Evolutionary conservation across 2,113 vertebrate species (phyloP), one percentile per base, ranked within the genome.

Genomic region (Phylloscopus trochiloides): DNA sequence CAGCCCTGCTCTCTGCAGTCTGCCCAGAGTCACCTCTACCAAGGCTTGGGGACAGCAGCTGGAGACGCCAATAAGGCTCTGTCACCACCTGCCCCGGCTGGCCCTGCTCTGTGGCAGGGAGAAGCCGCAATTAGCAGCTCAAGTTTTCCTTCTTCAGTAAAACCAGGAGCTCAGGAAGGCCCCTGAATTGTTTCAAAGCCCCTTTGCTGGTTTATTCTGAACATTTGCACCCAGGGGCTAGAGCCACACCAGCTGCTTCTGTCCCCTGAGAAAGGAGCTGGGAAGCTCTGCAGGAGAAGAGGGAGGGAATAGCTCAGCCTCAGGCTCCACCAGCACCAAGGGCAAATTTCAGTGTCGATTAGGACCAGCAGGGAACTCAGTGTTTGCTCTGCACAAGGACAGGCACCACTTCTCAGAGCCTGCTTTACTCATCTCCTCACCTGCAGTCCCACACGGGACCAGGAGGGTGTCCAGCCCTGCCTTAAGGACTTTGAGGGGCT

Each of bases 11-110:
- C 32, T 55, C 58, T 29, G 14, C 85, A 81, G 36, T 48, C 51
- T 65, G 55, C 51, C 6, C 1, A 7, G 28, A 40, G 82, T 94
- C 93, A 88, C 92, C 87, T 91, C 94, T 57, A 52, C 78, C 58
- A 14, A 40, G 29, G 63, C 43, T 6, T 62, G 42, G 91, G 75
- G 71, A 84, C 38, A 24, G 78, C 92, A 96, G 89, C 91, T 96
- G 91, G 68, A 84, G 95, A 36, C 1, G 43, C 79, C 94, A 89
- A 86, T 63, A 78, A 86, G 84, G 72, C 54, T 91, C 94, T 92
- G 95, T 58, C 67, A 92, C 45, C 89, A 73, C 79, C 78, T 90
- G 80, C 36, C 43, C 40, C 43, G 52, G 19, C 45, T 31, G 78
- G 40, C 32, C n/a, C 86, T 11, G 4, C 43, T 45, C 32, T 21